Evolutionary conservation across 2,113 vertebrate species (phyloP).

Genomic region (Eulacestoma nigropectus): DNA sequence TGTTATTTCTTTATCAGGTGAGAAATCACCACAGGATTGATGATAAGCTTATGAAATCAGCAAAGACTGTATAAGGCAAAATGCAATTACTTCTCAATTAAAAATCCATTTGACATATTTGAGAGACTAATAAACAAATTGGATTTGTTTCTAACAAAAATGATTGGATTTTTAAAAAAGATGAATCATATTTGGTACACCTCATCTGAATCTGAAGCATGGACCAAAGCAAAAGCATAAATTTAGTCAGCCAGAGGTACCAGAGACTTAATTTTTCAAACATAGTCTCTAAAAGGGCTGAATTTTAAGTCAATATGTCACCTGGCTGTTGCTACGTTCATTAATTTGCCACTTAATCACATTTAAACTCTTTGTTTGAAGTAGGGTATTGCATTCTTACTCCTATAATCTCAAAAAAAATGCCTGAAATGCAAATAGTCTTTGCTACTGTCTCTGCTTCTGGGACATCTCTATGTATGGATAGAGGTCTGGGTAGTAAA

Average conservation of each 20-base stretch:
- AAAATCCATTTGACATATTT: conserved; percentile 68
- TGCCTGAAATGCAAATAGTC: not conserved
- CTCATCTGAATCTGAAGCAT: not conserved
- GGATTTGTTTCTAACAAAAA: conserved; percentile 60
- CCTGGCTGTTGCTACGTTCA: not conserved
- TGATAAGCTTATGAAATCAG: conserved; percentile 58
- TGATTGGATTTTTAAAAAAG: not conserved
- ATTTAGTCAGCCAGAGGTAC: not conserved
- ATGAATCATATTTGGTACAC: not conserved
- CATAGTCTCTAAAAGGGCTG: not conserved
- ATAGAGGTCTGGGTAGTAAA: not conserved
- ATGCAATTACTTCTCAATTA: conserved; percentile 71
- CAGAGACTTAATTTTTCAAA: not conserved
- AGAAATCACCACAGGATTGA: conserved; percentile 68
- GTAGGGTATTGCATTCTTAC: not conserved
- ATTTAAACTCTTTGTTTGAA: not conserved
- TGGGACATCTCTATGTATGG: not conserved
- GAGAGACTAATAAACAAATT: conserved; percentile 67
- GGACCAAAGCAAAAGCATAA: not conserved
- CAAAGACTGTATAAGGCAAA: conserved; percentile 40
- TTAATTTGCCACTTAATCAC: not conserved
- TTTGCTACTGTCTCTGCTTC: not conserved
- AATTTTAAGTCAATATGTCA: not conserved
- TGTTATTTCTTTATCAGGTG: conserved; percentile 69
- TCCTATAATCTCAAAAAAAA: not conserved